Evolutionary conservation across 1,140 invertebrate species (phyloP).

Genomic region (Papilio helenus): DNA sequence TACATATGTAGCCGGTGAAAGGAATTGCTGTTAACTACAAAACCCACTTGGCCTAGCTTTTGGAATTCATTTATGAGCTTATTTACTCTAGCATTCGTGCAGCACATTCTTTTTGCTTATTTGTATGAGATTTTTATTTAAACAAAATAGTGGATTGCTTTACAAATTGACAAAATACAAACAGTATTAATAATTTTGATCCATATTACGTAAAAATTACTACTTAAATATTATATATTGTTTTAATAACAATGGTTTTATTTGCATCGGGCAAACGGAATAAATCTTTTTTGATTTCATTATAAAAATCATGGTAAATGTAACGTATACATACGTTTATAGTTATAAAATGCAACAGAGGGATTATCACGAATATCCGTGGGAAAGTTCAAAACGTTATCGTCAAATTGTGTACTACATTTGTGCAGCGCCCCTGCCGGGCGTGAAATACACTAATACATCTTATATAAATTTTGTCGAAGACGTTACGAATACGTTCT

Average conservation of each 20-base stretch:
- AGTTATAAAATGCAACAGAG: background rate
- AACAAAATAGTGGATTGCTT: background rate
- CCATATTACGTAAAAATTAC: background rate
- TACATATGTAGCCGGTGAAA: background rate
- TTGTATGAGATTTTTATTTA: slow-evolving; percentile 1
- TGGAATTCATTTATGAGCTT: slow-evolving; percentile 70
- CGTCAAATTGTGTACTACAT: no score
- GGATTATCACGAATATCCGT: background rate
- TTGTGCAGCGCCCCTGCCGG: no score
- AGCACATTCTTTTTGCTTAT: background rate
- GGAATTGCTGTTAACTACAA: slow-evolving; percentile 28
- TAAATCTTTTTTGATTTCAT: background rate
- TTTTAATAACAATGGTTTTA: background rate
- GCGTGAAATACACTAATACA: no score
- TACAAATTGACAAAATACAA: background rate
- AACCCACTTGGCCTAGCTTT: slow-evolving; percentile 58
- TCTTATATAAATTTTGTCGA: no score
- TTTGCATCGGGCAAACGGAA: background rate
- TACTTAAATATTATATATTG: background rate
- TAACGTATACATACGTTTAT: slow-evolving; percentile 15
- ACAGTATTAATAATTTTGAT: background rate
- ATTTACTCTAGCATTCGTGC: slow-evolving; percentile 67
- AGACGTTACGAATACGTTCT: no score
- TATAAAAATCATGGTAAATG: slow-evolving; percentile 6
- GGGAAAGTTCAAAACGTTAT: no score